Evolutionary conservation across 2,888 invertebrate genomes (phyloP).

Genomic region (Zelleria hepariella): DNA sequence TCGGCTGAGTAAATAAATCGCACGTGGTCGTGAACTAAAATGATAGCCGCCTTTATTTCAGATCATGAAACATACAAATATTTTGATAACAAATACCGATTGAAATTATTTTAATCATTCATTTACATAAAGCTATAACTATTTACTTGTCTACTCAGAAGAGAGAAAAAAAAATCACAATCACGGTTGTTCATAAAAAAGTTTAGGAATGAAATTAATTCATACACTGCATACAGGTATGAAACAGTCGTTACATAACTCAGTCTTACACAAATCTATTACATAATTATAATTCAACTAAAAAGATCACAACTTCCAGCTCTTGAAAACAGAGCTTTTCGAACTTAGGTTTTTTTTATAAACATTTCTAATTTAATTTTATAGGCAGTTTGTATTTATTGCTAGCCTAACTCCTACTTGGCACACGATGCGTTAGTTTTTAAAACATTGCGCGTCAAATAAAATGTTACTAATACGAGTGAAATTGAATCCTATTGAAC

Average conservation of each 20-base stretch:
- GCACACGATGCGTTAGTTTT: not conserved
- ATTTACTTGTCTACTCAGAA: not conserved
- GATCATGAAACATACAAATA: not conserved
- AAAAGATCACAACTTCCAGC: not conserved
- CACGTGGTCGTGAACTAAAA: no score
- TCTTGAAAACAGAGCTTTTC: not conserved
- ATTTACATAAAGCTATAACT: not conserved
- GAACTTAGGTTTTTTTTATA: not conserved
- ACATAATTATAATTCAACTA: not conserved
- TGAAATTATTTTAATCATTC: not conserved
- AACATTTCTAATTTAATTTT: not conserved
- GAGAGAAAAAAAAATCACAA: not conserved
- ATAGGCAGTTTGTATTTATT: not conserved
- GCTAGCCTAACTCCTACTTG: not conserved
- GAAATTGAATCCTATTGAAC: not conserved
- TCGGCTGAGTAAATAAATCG: not conserved
- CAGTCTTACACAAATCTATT: constrained; percentile 1
- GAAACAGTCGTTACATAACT: not conserved
- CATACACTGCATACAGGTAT: no score
- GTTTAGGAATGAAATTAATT: not conserved
- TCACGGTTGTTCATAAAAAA: not conserved
- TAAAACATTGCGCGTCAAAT: not conserved
- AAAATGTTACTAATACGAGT: not conserved
- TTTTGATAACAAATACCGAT: not conserved
- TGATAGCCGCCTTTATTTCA: not conserved